A percentile compares a stretch with the other conserved stretches of the same genome.
Conservation (phyloP, 1,140 invertebrate genomes). For the Aplysia californica region DNA sequence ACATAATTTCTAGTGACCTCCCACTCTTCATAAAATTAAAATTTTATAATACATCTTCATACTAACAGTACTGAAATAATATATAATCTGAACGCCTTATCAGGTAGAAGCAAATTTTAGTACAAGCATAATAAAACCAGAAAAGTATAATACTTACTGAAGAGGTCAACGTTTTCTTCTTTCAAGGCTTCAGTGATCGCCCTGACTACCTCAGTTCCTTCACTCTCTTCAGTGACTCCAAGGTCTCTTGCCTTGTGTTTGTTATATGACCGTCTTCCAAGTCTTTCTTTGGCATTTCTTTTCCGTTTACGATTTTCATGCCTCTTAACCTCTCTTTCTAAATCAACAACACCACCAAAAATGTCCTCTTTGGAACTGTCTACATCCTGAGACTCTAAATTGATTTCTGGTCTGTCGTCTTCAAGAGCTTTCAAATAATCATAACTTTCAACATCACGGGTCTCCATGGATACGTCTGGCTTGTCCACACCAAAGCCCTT, state of each 20-base stretch:
- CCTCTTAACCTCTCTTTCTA: slow-evolving; percentile 26
- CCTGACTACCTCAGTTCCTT: slow-evolving; percentile 30
- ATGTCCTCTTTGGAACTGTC: slow-evolving; percentile 31
- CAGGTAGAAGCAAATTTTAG: no score
- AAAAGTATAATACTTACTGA: slow-evolving; percentile 54
- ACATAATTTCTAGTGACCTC: no score
- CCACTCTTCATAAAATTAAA: no score
- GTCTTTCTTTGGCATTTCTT: slow-evolving; percentile 27
- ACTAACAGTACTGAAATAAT: no score
- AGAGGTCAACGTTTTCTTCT: slow-evolving; percentile 52
- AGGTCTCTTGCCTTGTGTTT: slow-evolving; percentile 31
- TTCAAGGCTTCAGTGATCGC: slow-evolving; percentile 42
- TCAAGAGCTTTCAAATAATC: slow-evolving; percentile 44
- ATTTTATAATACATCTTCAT: no score
- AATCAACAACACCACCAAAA: slow-evolving; percentile 40
- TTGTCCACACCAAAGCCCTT: slow-evolving; percentile 42
- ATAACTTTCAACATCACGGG: slow-evolving; percentile 50
- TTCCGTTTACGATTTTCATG: slow-evolving; percentile 8
- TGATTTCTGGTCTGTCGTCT: slow-evolving; percentile 36
- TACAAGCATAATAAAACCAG: no score
- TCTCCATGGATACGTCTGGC: slow-evolving; percentile 4
- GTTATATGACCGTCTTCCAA: slow-evolving; percentile 33
- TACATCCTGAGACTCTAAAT: slow-evolving; percentile 15
- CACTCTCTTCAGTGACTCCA: slow-evolving; percentile 35
- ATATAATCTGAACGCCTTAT: no score